A percentile compares a stretch with the other conserved stretches of the same genome.
Conservation (phyloP, 2,888 invertebrate species). For the Steromphala cineraria region DNA sequence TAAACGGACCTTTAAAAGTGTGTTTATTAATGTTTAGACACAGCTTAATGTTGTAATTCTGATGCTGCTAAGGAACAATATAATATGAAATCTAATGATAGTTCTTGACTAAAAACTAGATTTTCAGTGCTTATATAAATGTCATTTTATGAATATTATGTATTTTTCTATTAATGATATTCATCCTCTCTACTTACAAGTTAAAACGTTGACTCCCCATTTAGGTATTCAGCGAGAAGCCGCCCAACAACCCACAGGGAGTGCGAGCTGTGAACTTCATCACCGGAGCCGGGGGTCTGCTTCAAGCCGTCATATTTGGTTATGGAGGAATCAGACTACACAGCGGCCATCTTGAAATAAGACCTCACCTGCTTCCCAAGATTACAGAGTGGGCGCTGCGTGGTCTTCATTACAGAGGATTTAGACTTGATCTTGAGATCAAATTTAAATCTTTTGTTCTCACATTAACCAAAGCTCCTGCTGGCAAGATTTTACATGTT, state of each 20-base stretch:
- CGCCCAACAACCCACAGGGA: slow-evolving; percentile 28
- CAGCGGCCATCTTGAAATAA: slow-evolving; percentile 43
- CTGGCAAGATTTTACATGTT: neutral
- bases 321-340: slow-evolving; percentile 72
- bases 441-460: neutral
- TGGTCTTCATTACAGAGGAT: slow-evolving; percentile 39
- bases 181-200: too few species aligned
- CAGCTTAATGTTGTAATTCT: too few species aligned
- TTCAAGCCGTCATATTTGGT: slow-evolving; percentile 73
- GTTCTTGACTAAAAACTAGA: too few species aligned
- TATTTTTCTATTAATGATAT: too few species aligned
- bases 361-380: slow-evolving; percentile 57
- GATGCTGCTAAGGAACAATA: too few species aligned
- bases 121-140: too few species aligned
- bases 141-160: too few species aligned
- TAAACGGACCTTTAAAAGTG: too few species aligned
- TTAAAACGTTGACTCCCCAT: neutral
- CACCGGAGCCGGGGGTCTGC: slow-evolving; percentile 75
- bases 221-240: slow-evolving; percentile 47
- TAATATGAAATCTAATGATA: too few species aligned
- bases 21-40: too few species aligned
- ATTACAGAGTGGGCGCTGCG: slow-evolving; percentile 32
- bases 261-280: slow-evolving; percentile 71
- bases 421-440: slow-evolving; percentile 24
- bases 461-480: neutral